A percentile compares a stretch with the other conserved stretches of the same genome.
Conservation (phyloP, 2,797 vertebrate species). For the Melanogrammus aeglefinus region DNA sequence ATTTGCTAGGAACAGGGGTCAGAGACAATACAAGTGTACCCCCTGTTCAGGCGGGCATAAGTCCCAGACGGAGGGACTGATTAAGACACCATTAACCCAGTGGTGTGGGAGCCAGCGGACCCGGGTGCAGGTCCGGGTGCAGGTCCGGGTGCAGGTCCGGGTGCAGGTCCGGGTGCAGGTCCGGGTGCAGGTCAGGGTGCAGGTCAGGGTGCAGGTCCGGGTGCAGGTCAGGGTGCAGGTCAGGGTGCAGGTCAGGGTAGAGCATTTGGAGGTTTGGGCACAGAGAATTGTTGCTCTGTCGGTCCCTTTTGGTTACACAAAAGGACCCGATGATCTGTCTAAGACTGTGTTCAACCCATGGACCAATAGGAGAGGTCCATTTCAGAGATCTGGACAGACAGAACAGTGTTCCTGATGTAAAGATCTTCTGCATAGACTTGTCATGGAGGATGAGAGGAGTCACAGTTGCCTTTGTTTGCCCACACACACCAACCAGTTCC, state of each 20-base stretch:
- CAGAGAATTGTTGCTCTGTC: background rate
- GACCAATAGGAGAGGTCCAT: background rate
- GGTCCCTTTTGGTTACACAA: background rate
- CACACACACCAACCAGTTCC: background rate
- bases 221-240: background rate
- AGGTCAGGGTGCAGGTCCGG: background rate
- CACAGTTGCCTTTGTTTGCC: background rate
- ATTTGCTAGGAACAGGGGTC: slow-evolving; percentile 1
- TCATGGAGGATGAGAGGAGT: background rate
- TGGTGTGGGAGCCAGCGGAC: background rate
- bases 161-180: no score
- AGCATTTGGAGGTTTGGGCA: background rate
- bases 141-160: background rate
- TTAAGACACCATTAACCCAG: background rate
- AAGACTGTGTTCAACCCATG: background rate
- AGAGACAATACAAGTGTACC: background rate
- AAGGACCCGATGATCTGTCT: background rate
- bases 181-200: background rate
- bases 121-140: background rate
- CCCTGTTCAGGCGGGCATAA: background rate
- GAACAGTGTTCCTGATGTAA: background rate
- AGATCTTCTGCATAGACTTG: background rate
- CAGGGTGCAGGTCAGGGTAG: background rate
- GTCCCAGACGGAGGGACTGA: background rate
- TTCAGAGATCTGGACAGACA: background rate